Percentiles rank a stretch among this genome's conserved stretches.
Evolutionary conservation across 2,888 invertebrate species (phyloP).

Genomic region (Spilosoma lubricipeda): DNA sequence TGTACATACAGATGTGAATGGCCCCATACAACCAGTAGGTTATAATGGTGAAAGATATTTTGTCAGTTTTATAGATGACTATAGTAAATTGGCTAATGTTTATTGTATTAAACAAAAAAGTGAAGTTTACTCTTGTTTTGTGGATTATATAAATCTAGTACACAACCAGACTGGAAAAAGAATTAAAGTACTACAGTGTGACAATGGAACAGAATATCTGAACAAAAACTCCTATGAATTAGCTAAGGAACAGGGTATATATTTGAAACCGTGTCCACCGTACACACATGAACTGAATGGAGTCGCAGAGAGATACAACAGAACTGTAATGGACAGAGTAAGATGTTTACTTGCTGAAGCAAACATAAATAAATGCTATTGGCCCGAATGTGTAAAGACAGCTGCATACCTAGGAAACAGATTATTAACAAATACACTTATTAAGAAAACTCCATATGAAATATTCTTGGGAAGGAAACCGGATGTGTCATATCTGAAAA

Average conservation of each 20-base stretch:
- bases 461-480: slow-evolving; percentile 39
- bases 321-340: slow-evolving; percentile 35
- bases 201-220: slow-evolving; percentile 39
- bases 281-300: slow-evolving; percentile 53
- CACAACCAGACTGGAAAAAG: slow-evolving; percentile 1
- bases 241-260: neutral
- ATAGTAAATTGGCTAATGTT: slow-evolving; percentile 20
- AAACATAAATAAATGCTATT: slow-evolving; percentile 42
- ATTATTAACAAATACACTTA: slow-evolving; percentile 49
- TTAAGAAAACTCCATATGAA: slow-evolving; percentile 51
- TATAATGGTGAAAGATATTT: slow-evolving; percentile 49
- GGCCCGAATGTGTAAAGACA: slow-evolving; percentile 50
- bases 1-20: too few species aligned
- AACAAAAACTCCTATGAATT: neutral
- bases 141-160: neutral
- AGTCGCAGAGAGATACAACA: slow-evolving; percentile 46
- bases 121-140: neutral
- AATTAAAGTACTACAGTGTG: neutral
- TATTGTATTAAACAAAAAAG: neutral
- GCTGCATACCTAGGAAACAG: slow-evolving; percentile 52
- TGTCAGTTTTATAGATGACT: slow-evolving; percentile 42
- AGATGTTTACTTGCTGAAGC: slow-evolving; percentile 42
- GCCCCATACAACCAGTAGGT: too few species aligned
- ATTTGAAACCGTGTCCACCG: slow-evolving; percentile 45
- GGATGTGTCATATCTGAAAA: slow-evolving; percentile 42